phyloP scores from a whole-genome alignment of 2,113 vertebrate genomes.

The Pheucticus melanocephalus region DNA sequence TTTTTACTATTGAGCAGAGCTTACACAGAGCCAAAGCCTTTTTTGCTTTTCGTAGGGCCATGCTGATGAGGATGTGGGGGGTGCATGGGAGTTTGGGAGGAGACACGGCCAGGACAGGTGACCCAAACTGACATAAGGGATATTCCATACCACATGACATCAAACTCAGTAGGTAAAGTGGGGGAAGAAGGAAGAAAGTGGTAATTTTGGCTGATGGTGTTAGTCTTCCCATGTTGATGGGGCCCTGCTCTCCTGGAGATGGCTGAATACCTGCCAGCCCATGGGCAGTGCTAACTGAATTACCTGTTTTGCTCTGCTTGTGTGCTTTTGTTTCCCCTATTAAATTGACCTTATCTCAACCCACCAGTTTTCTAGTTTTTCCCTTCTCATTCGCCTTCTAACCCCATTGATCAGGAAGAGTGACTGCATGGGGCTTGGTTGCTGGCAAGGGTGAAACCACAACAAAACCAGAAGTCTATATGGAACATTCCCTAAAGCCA shows the following conservation, averaged over 20 bases:
- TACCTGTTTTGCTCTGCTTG: neutral
- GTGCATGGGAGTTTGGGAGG: neutral
- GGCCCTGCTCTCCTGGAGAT: neutral
- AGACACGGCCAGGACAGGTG: neutral
- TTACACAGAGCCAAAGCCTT: neutral
- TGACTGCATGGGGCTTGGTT: neutral
- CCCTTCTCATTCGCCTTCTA: neutral
- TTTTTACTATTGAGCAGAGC: neutral
- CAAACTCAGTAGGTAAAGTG: neutral
- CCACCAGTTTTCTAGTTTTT: neutral
- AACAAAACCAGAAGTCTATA: neutral
- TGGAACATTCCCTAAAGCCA: neutral
- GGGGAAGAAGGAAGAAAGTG: neutral
- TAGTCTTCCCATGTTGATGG: neutral
- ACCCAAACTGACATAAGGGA: neutral
- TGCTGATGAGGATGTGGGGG: neutral
- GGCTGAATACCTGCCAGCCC: neutral
- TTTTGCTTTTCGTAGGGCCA: rapidly evolving
- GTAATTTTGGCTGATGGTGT: neutral
- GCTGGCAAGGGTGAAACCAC: neutral
- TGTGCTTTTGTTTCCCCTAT: neutral
- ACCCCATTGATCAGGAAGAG: rapidly evolving
- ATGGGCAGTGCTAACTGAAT: neutral
- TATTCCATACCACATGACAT: neutral
- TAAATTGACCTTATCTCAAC: neutral